Conservation (phyloP, 1,140 invertebrate species). For the Drosophila arawakana region DNA sequence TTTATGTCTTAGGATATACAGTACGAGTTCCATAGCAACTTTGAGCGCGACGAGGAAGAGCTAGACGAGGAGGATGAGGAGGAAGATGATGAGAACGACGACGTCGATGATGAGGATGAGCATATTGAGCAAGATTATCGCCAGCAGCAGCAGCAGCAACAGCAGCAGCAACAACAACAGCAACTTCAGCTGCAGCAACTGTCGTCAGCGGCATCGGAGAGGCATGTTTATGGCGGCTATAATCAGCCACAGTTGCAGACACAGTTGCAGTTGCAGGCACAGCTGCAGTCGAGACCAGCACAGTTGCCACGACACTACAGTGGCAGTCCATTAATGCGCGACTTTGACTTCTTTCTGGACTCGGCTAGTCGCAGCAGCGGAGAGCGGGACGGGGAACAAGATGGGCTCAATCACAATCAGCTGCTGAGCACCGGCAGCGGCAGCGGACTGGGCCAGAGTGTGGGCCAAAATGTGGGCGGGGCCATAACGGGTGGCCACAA, state of each 20-base stretch:
- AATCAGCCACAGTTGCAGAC: constrained; percentile 36
- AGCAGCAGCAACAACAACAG: constrained; percentile 34
- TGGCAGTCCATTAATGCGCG: constrained; percentile 77
- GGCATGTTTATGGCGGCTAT: constrained; percentile 59
- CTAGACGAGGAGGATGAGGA: constrained; percentile 68
- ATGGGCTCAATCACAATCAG: constrained; percentile 81
- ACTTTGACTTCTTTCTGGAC: constrained; percentile 84
- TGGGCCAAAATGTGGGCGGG: constrained; percentile 50
- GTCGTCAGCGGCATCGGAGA: constrained; percentile 40
- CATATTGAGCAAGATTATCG: constrained; percentile 57
- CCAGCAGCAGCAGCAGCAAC: constrained; percentile 58
- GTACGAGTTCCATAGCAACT: constrained; percentile 82
- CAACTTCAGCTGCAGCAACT: constrained; percentile 47
- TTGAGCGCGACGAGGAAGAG: constrained; percentile 77
- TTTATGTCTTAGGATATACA: constrained; percentile 68
- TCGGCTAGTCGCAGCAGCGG: constrained; percentile 82
- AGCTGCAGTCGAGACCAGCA: constrained; percentile 37
- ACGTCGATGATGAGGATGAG: constrained; percentile 70
- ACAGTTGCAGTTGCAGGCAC: constrained; percentile 39
- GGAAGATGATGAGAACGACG: constrained; percentile 66
- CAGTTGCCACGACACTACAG: constrained; percentile 69
- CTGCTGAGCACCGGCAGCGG: constrained; percentile 62
- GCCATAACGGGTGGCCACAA: constrained; percentile 60
- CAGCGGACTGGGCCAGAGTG: constrained; percentile 44
- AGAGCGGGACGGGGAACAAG: constrained; percentile 73